phyloP scores from a whole-genome alignment of 2,113 vertebrate genomes.

The Onychostoma macrolepis region DNA sequence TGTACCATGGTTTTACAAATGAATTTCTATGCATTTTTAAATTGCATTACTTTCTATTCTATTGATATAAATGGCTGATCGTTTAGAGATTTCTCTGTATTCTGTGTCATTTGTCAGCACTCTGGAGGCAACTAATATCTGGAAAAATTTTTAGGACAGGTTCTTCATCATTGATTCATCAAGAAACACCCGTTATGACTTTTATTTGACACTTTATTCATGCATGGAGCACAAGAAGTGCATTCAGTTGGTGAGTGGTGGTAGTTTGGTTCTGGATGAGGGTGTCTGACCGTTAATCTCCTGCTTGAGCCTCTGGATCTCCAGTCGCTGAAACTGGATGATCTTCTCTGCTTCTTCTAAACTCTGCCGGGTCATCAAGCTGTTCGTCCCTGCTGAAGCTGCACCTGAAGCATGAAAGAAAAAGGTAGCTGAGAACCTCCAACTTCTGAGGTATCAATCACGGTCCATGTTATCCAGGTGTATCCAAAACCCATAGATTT shows the following conservation, averaged over 20 bases:
- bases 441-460: background rate
- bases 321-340: constrained; percentile 80
- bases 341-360: constrained; percentile 77
- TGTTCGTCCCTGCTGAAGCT: background rate
- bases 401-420: background rate
- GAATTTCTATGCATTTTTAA: background rate
- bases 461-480: background rate
- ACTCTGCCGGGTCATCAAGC: constrained; percentile 68
- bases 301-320: constrained; percentile 78
- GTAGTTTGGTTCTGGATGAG: constrained; percentile 59
- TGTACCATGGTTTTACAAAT: background rate
- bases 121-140: background rate
- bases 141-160: background rate
- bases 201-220: background rate
- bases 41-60: background rate
- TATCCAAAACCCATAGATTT: background rate
- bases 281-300: constrained; percentile 69
- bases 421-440: background rate
- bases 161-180: background rate
- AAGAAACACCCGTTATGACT: background rate
- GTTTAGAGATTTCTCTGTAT: background rate
- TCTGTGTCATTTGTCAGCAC: background rate
- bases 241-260: constrained; percentile 50
- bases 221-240: background rate
- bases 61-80: background rate